These are phyloP conservation scores for Oryzias dopingdopingensis DNA, from an alignment of 2,797 vertebrate species.

Conservation along the genomic window DNA sequence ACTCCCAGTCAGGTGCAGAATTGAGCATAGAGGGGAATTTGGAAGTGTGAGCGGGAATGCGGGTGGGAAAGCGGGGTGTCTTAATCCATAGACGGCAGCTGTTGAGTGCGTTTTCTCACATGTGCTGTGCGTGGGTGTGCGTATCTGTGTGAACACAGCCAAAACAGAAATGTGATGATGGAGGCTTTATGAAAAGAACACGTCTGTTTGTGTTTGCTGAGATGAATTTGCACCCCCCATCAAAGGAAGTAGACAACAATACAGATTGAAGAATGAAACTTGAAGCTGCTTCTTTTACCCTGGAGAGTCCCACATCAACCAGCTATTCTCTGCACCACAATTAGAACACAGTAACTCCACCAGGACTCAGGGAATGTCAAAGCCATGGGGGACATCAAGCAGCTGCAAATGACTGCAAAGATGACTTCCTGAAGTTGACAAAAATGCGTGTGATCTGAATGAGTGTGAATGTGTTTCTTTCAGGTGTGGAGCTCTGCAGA, in stretches of 20 bases:
- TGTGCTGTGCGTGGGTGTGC: constrained; percentile 39
- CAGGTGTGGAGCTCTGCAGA: constrained; percentile 54
- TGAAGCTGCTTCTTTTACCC: constrained; percentile 39
- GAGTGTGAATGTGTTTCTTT: constrained; percentile 16
- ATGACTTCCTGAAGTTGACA: constrained; percentile 21
- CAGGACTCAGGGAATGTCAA: constrained; percentile 36
- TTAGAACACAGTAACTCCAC: constrained; percentile 33
- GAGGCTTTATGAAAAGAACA: constrained; percentile 46
- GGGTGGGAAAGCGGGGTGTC: constrained; percentile 70
- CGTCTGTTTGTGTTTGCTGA: constrained; percentile 58
- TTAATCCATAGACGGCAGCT: constrained; percentile 78
- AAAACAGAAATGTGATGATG: constrained; percentile 34
- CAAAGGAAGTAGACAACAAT: constrained; percentile 56
- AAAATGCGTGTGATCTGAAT: constrained; percentile 15
- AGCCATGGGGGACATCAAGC: constrained; percentile 44
- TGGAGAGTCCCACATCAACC: constrained; percentile 44
- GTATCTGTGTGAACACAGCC: constrained; percentile 38
- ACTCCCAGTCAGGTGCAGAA: constrained; percentile 76
- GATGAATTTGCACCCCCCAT: constrained; percentile 57
- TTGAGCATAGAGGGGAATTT: constrained; percentile 73
- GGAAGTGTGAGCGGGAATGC: constrained; percentile 61
- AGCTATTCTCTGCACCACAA: constrained; percentile 30
- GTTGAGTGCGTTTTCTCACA: constrained; percentile 48
- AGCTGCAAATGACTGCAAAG: constrained; percentile 56
- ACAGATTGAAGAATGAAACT: constrained; percentile 58